Evolutionary conservation across 2,888 invertebrate species (phyloP).

Genomic region (Chromoteleia sp.): DNA sequence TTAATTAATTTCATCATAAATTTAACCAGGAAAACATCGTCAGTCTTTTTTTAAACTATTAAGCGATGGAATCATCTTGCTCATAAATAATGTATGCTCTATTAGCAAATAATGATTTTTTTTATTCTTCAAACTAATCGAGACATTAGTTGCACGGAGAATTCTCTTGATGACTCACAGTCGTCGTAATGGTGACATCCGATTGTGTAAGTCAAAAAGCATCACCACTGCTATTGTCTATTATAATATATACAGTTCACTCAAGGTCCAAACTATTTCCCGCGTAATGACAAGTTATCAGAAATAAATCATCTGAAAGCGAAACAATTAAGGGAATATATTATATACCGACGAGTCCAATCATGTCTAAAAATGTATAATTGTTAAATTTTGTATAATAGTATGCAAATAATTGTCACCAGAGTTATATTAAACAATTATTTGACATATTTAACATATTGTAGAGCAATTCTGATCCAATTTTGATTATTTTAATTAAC

Average conservation of each 20-base stretch:
- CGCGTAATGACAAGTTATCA: not conserved
- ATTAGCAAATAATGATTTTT: constrained; percentile 58
- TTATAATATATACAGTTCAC: constrained; percentile 13
- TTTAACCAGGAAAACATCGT: not conserved
- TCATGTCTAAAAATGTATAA: too few relatives aligned
- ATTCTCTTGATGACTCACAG: constrained; percentile 44
- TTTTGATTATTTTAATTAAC: too few relatives aligned
- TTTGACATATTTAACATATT: too few relatives aligned
- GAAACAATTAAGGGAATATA: not conserved
- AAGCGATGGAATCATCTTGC: not conserved
- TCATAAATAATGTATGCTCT: constrained; percentile 42
- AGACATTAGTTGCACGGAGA: constrained; percentile 32
- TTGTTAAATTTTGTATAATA: too few relatives aligned
- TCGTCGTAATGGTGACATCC: constrained; percentile 36
- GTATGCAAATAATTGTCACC: too few relatives aligned
- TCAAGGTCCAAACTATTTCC: constrained; percentile 26
- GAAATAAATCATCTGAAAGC: not conserved
- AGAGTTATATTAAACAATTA: too few relatives aligned
- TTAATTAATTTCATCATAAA: not conserved
- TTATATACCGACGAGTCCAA: too few relatives aligned
- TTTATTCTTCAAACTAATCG: constrained; percentile 41
- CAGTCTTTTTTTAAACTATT: constrained; percentile 9
- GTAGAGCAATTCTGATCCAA: too few relatives aligned
- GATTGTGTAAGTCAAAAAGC: constrained; percentile 52
- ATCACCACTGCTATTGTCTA: constrained; percentile 36